Conservation (phyloP, 2,797 vertebrate genomes). For the Neosilurus hyrtlii region DNA sequence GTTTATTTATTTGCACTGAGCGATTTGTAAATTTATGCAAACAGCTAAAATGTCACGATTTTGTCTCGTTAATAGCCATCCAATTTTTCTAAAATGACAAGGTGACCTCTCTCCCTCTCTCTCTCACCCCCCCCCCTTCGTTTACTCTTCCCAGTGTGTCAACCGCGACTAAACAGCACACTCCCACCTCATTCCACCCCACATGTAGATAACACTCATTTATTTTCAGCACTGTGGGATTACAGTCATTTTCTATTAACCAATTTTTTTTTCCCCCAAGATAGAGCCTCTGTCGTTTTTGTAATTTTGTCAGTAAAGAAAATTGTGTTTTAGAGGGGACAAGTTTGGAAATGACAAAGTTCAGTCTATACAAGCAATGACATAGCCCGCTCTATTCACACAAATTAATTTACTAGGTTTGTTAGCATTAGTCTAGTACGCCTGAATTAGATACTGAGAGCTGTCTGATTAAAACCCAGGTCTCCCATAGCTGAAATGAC, state of each 20-base stretch:
- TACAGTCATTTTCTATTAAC: conserved; percentile 22
- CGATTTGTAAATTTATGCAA: conserved; percentile 2
- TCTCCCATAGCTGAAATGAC: too few relatives aligned
- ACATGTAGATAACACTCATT: conserved; percentile 5
- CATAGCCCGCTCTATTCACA: background rate
- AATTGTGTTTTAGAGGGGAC: background rate
- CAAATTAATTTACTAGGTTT: background rate
- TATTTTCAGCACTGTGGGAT: conserved; percentile 11
- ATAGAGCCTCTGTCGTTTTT: background rate
- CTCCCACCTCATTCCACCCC: conserved; percentile 1
- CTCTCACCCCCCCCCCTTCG: background rate
- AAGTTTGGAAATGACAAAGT: background rate
- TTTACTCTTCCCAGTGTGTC: background rate
- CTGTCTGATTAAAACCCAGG: background rate
- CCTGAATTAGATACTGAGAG: background rate
- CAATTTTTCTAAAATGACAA: conserved; percentile 6
- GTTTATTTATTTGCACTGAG: background rate
- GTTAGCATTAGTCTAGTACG: background rate
- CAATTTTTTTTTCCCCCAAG: background rate
- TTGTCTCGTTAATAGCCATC: background rate
- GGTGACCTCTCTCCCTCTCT: background rate
- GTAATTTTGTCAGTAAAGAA: background rate
- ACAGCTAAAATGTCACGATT: background rate
- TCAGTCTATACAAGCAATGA: background rate
- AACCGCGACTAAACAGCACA: background rate